A percentile compares a stretch with the other conserved stretches of the same genome.
Evolutionary conservation across 2,113 vertebrate genomes (phyloP).

Genomic region (Orientallactaga bullata): DNA sequence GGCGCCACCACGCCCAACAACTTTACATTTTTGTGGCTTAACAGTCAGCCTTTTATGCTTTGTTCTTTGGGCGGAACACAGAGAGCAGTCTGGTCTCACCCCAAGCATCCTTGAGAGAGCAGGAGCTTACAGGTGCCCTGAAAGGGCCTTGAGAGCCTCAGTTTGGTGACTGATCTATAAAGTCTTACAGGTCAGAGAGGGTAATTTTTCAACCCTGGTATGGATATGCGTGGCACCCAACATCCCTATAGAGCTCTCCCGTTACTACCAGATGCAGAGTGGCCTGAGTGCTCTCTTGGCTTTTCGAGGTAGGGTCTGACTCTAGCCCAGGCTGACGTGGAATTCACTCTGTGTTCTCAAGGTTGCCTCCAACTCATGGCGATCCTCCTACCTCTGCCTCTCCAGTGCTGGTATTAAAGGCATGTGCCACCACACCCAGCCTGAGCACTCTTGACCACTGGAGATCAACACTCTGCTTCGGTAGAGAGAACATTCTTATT

Average conservation of each 20-base stretch:
- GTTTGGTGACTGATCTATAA: no score
- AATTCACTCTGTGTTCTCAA: no score
- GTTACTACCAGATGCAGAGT: not conserved
- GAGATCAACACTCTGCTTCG: not conserved
- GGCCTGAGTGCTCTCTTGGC: not conserved
- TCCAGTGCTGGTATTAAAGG: no score
- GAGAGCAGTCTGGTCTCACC: not conserved
- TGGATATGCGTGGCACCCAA: no score
- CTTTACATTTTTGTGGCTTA: not conserved
- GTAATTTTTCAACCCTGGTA: not conserved
- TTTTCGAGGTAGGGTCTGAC: no score
- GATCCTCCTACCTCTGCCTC: no score
- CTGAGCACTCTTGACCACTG: no score
- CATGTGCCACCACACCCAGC: no score
- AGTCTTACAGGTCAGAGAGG: not conserved
- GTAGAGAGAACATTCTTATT: not conserved
- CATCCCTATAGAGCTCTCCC: not conserved
- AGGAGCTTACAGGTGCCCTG: not conserved
- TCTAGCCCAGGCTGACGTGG: no score
- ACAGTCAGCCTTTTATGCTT: no score
- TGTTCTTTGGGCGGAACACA: not conserved
- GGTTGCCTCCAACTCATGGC: no score
- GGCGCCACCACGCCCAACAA: no score
- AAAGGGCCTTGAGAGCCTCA: rapidly evolving
- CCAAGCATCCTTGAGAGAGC: not conserved